Conservation (phyloP, 1,140 invertebrate species). For the Drosophila lowei region DNA sequence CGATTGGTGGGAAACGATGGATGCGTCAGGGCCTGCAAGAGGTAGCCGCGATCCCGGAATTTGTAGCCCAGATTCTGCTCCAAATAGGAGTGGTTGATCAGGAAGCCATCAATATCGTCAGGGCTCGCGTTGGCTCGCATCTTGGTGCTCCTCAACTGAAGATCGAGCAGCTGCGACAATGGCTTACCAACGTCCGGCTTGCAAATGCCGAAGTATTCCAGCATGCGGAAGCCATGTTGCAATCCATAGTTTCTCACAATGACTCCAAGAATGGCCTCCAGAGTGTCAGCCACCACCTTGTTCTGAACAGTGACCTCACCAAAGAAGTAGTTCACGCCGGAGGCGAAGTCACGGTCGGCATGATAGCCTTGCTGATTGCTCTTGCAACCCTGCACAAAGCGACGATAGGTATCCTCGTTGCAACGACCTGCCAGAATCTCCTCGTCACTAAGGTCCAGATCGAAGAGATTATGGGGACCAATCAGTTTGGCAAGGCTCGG, state of each 20-base stretch:
- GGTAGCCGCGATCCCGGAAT: constrained; percentile 86
- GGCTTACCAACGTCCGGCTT: constrained; percentile 83
- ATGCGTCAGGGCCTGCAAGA: constrained; percentile 95
- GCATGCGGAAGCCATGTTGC: constrained; percentile 85
- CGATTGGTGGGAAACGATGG: constrained; percentile 94
- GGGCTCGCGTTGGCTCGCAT: constrained; percentile 74
- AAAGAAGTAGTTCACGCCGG: constrained; percentile 56
- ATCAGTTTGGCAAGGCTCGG: constrained; percentile 28
- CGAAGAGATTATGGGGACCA: constrained; percentile 56
- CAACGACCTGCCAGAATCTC: constrained; percentile 43
- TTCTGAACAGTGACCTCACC: constrained; percentile 34
- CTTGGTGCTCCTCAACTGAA: constrained; percentile 63
- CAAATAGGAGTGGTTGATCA: constrained; percentile 84
- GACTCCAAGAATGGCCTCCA: constrained; percentile 93
- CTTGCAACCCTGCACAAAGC: constrained; percentile 48
- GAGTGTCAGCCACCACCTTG: constrained; percentile 88
- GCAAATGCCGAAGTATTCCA: constrained; percentile 90
- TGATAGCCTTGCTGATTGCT: constrained; percentile 29
- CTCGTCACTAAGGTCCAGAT: constrained; percentile 43
- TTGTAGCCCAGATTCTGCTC: constrained; percentile 87
- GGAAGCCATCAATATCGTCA: constrained; percentile 83
- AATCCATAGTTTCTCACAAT: constrained; percentile 87
- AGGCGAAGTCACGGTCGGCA: constrained; percentile 31
- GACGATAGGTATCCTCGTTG: not conserved
- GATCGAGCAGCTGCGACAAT: constrained; percentile 73